A percentile compares a stretch with the other conserved stretches of the same genome.
Conservation (phyloP, 2,888 invertebrate species). For the Uropetala carovei region DNA sequence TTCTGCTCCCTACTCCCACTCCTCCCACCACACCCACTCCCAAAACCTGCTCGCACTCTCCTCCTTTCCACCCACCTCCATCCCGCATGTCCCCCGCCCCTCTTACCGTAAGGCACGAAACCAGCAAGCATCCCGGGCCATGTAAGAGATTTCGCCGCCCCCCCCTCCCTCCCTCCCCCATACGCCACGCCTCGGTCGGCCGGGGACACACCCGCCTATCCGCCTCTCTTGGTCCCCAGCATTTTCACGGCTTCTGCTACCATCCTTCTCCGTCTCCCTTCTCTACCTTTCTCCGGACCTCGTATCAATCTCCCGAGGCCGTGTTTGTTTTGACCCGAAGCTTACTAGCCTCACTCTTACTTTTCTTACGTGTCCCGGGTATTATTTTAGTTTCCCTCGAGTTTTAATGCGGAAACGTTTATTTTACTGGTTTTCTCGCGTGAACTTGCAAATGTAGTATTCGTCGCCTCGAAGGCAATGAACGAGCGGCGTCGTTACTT, state of each 20-base stretch:
- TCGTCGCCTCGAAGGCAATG: background rate
- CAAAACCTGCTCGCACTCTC: background rate
- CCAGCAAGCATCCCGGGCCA: conserved; percentile 36
- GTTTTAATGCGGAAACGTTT: background rate
- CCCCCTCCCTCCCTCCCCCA: background rate
- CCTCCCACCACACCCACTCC: background rate
- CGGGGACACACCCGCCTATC: background rate
- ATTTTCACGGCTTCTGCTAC: conserved; percentile 13
- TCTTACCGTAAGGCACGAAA: conserved; percentile 17
- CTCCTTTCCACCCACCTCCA: background rate
- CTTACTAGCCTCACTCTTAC: background rate
- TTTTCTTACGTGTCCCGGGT: background rate
- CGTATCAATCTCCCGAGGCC: conserved; percentile 49
- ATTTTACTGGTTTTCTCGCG: background rate
- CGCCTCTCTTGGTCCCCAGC: background rate
- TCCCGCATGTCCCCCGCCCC: background rate
- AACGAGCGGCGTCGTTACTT: background rate
- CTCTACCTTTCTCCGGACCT: background rate
- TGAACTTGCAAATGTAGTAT: background rate
- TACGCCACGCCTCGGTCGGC: background rate
- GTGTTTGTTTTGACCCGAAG: conserved; percentile 40
- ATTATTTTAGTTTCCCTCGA: background rate
- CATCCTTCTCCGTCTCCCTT: background rate
- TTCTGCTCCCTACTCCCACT: background rate
- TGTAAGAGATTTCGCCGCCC: too few species aligned